phyloP scores from a whole-genome alignment of 1,140 invertebrate species.

The Trachymyrmex septentrionalis region DNA sequence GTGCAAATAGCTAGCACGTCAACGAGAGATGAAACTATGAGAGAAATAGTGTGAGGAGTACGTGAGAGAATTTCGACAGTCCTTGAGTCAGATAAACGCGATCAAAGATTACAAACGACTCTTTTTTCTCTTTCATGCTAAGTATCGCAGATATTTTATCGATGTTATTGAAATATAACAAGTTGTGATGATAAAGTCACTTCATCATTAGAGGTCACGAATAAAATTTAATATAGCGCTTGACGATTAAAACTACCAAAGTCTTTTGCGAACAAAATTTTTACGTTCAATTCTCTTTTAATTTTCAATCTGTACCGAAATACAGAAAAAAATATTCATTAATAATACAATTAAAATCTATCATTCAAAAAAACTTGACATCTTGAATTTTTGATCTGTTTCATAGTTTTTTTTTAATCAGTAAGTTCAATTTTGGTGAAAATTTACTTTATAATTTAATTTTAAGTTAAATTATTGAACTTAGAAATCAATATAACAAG shows the following conservation, averaged over 20 bases:
- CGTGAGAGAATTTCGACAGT: background rate
- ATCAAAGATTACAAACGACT: conserved; percentile 4
- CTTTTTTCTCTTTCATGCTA: background rate
- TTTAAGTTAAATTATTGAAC: background rate
- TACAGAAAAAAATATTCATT: background rate
- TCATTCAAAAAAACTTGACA: background rate
- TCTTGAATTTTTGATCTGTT: background rate
- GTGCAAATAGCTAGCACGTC: conserved; percentile 53
- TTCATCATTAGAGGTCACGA: background rate
- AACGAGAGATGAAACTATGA: background rate
- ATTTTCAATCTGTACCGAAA: background rate
- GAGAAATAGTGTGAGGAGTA: conserved; percentile 11
- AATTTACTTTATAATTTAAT: background rate
- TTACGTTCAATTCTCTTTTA: background rate
- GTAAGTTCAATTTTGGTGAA: background rate
- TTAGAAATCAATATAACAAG: background rate
- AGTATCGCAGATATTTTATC: conserved; percentile 40
- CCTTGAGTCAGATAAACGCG: conserved; percentile 14
- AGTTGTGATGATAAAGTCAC: conserved; percentile 24
- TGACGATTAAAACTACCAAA: background rate
- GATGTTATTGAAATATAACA: conserved; percentile 26
- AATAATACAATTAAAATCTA: background rate
- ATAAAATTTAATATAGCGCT: background rate
- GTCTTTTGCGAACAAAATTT: background rate
- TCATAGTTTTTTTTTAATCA: background rate